Conservation (phyloP, 2,888 invertebrate species). For the Drosophila atroscutellata region DNA sequence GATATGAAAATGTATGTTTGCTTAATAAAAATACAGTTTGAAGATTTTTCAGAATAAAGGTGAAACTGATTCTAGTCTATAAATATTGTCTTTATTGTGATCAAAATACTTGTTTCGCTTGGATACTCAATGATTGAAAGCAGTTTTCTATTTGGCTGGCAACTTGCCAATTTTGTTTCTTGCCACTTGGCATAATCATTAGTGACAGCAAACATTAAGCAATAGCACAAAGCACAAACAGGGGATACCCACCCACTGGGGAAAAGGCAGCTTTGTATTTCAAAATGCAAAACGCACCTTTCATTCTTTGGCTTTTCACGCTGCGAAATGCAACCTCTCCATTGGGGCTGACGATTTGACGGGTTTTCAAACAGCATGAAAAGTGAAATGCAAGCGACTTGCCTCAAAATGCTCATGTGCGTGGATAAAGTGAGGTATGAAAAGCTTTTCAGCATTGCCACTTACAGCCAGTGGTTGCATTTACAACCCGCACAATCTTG, state of each 20-base stretch:
- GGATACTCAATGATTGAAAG: constrained; percentile 11
- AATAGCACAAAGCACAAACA: neutral
- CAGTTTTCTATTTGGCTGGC: neutral
- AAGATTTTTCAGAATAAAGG: neutral
- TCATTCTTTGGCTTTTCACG: constrained; percentile 13
- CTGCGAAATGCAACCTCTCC: constrained; percentile 49
- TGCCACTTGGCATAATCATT: constrained; percentile 55
- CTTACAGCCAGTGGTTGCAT: constrained; percentile 27
- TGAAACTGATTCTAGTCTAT: neutral
- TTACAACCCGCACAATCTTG: neutral
- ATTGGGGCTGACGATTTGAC: constrained; percentile 55
- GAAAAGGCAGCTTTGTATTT: constrained; percentile 16
- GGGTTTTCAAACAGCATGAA: constrained; percentile 40
- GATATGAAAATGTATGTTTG: neutral
- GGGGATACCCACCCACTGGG: constrained; percentile 22
- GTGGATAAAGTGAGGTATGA: constrained; percentile 3
- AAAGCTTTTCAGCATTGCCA: constrained; percentile 51
- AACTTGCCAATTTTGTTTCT: constrained; percentile 36
- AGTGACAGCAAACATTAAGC: constrained; percentile 20
- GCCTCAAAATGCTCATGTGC: neutral
- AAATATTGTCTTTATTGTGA: neutral
- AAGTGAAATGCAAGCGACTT: constrained; percentile 22
- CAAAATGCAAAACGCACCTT: constrained; percentile 41
- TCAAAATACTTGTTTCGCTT: constrained; percentile 2
- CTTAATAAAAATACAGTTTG: neutral